A percentile compares a stretch with the other conserved stretches of the same genome.
Evolutionary conservation across 2,888 invertebrate species (phyloP).

Genomic region (Nasonia oneida): DNA sequence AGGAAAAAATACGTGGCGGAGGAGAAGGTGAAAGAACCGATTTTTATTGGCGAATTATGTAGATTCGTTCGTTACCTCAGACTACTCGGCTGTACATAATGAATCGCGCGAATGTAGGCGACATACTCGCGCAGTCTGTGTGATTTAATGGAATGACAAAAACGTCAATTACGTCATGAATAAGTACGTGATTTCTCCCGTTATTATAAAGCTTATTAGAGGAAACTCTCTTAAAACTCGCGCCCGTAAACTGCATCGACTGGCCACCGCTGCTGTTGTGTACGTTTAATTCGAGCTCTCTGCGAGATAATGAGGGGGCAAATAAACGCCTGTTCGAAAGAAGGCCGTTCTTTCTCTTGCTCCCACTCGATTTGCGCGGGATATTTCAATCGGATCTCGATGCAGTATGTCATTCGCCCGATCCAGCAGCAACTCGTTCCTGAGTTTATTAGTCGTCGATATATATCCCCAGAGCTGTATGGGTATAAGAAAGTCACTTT

Average conservation of each 20-base stretch:
- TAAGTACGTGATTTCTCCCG: conserved; percentile 53
- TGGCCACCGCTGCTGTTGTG: background rate
- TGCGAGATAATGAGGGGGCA: conserved; percentile 33
- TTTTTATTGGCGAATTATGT: conserved; percentile 55
- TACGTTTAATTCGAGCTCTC: background rate
- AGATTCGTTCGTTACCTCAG: conserved; percentile 49
- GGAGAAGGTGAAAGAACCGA: conserved; percentile 42
- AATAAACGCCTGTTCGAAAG: conserved; percentile 32
- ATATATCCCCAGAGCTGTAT: background rate
- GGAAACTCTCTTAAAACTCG: conserved; percentile 51
- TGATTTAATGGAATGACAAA: conserved; percentile 60
- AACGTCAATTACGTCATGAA: conserved; percentile 58
- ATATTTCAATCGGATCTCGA: conserved; percentile 45
- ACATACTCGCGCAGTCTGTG: background rate
- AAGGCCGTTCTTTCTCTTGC: conserved; percentile 29
- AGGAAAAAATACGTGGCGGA: background rate
- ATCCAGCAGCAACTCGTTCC: conserved; percentile 21
- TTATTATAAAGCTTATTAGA: conserved; percentile 59
- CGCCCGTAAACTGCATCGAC: conserved; percentile 2
- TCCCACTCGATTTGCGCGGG: background rate
- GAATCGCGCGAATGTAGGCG: background rate
- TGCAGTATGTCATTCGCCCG: conserved; percentile 26
- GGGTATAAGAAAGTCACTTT: conserved; percentile 19
- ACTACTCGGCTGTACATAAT: background rate
- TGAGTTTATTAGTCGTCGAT: conserved; percentile 41